Evolutionary conservation across 2,888 invertebrate genomes (phyloP), one percentile per base, ranked within the genome.

Genomic region (Lumbricus terrestris): DNA sequence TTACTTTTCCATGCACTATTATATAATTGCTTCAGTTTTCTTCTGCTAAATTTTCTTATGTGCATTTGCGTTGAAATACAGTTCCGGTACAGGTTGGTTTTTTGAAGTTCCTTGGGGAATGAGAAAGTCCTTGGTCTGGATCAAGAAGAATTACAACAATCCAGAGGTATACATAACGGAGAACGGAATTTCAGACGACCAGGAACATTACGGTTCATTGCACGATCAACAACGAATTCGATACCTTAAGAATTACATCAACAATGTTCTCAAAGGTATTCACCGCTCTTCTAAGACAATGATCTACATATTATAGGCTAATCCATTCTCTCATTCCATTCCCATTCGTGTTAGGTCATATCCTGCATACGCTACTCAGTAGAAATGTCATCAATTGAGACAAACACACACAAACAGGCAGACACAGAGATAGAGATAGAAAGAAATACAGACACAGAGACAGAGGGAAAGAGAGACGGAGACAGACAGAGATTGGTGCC

Each of bases 201-300:
- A 89, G 88, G 94, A 93, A 0, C 42, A 88, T n/a, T 94, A 89
- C 88, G 90, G 83, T 88, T 93, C 92, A 0, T 93, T 93, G 2
- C 85, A 92, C 29, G 95, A 95, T 90, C 90, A 93, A 47, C 92
- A 93, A 88, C 92, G 95, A 42, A 92, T 94, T 40, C 91, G 92
- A 89, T 94, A 91, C 92, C 93, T 93, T 90, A 92, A 92, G 29
- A 90, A 91, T 15, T 94, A 94, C 92, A 93, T 94, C 82, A 94
- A 93, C 90, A 93, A 94, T 89, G 93, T 94, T n/a, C 92, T 94
- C 8, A 94, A 94, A 93, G 94, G 94, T 94, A 69, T n/a, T n/a
- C 20, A 23, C 47, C 47, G 23, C 23, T 47, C 4, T 47, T 47
- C 6, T 23, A 23, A 47, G 8, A 47, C 23, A 11, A 16, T 69